Conservation (phyloP, 92 coral and sea anemone genomes). For the Pocillopora grandis region DNA sequence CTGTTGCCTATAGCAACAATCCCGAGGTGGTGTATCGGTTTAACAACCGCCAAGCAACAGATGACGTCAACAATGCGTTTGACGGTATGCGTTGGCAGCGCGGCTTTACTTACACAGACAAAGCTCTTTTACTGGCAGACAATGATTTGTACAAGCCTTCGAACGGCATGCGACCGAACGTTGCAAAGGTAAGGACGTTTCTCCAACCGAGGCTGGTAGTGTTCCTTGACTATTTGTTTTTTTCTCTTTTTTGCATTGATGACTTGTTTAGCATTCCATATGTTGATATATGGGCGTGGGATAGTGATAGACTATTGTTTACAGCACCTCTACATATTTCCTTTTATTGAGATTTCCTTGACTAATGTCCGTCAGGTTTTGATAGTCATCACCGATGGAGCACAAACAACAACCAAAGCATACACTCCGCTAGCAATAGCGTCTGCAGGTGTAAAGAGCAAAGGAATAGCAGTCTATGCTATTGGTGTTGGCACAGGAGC, state of each 20-base stretch:
- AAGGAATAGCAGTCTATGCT: conserved; percentile 56
- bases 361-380: conserved; percentile 1
- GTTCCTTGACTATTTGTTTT: too few relatives aligned
- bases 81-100: conserved; percentile 41
- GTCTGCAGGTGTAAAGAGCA: conserved; percentile 37
- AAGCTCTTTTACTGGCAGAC: conserved; percentile 39
- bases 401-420: conserved; percentile 42
- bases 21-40: conserved; percentile 56
- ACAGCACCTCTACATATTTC: too few relatives aligned
- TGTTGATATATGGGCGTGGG: too few relatives aligned
- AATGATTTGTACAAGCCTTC: conserved; percentile 20
- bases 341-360: too few relatives aligned
- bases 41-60: conserved; percentile 25
- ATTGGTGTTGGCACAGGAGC: conserved; percentile 50
- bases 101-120: conserved; percentile 41
- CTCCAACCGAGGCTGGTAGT: too few relatives aligned
- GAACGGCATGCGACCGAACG: conserved; percentile 39
- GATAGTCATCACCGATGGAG: conserved; percentile 58
- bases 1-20: conserved; percentile 59
- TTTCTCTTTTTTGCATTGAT: background rate
- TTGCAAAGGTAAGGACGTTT: conserved; percentile 23
- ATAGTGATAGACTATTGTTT: too few relatives aligned
- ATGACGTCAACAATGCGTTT: conserved; percentile 10
- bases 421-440: conserved; percentile 43
- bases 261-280: too few relatives aligned